A percentile compares a stretch with the other conserved stretches of the same genome.
These are phyloP conservation scores for Thera britannica DNA, from an alignment of 2,888 invertebrate species.

Conservation along the genomic window DNA sequence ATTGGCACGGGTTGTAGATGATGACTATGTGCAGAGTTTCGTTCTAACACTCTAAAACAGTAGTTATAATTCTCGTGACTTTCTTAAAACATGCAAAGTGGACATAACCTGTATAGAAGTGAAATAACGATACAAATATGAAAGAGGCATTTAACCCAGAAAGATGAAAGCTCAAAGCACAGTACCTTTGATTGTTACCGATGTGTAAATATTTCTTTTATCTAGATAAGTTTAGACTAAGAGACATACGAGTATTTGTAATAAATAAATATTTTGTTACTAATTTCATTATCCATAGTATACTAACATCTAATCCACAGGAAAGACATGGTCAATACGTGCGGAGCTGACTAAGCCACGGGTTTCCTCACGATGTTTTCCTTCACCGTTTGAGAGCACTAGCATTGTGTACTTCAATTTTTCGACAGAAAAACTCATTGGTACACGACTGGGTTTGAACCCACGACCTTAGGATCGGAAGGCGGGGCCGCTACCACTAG, in stretches of 20 bases:
- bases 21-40: slow-evolving; percentile 6
- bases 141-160: slow-evolving; percentile 61
- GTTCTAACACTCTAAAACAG: slow-evolving; percentile 48
- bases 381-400: no score
- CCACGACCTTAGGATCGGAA: no score
- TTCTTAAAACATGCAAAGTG: slow-evolving; percentile 47
- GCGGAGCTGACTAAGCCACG: no score
- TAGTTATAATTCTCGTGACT: slow-evolving; percentile 50
- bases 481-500: no score
- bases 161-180: slow-evolving; percentile 39
- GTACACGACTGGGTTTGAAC: no score
- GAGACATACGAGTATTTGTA: slow-evolving; percentile 55
- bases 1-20: slow-evolving; percentile 19
- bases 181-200: slow-evolving; percentile 50
- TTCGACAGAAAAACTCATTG: no score
- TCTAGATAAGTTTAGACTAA: slow-evolving; percentile 67
- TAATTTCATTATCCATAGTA: background rate
- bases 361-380: no score
- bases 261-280: slow-evolving; percentile 52
- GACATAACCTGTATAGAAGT: slow-evolving; percentile 33
- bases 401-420: no score
- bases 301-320: no score
- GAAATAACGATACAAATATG: slow-evolving; percentile 53
- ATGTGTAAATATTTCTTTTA: slow-evolving; percentile 75
- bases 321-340: no score